Evolutionary conservation across 2,113 vertebrate genomes (phyloP), one percentile per base, ranked within the genome.

Genomic region (Callipepla californica): DNA sequence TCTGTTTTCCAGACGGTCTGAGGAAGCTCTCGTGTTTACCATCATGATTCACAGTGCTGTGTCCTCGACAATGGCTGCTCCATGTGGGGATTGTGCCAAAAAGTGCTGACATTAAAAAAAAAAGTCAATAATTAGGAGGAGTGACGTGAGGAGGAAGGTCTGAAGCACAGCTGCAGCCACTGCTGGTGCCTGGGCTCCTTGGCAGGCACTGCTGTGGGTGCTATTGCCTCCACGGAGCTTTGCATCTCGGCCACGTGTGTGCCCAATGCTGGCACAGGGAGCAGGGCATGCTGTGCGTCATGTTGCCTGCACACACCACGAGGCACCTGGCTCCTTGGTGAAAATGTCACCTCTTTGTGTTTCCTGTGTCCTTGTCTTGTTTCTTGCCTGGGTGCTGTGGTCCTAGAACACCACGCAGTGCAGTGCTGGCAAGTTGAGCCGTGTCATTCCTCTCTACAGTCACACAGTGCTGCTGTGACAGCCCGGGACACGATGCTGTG

Each of bases 301-400:
- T 36, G 20, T 44, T 80, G 42, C n/a, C 45, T 4, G 1, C 13
- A 22, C 32, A 13, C 67, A 13, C 19, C 55, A 36, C 25, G 38
- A 47, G 57, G 17, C 48, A 32, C 69, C 59, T n/a, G 22, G n/a
- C 58, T 30, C 65, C 82, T 44, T 36, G 26, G 30, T 79, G 66
- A 86, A 36, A 40, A 48, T 65, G 9, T 12, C 14, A 32, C 65
- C 38, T 38, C 19, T 81, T 75, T 66, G 40, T 72, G 14, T 51
- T 61, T 92, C 44, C 2, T 4, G 2, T 17, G 6, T 65, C 55
- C 48, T 78, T 42, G 1, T 0, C 25, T 1, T 13, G 12, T 48
- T 65, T 50, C 34, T 65, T 45, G 69, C 50, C 57, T 50, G 57
- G 48, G 57, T 63, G 15, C 13, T 66, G 62, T 38, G n/a, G 13